Conservation (phyloP, 1,140 invertebrate genomes). For the Planococcus citri region DNA sequence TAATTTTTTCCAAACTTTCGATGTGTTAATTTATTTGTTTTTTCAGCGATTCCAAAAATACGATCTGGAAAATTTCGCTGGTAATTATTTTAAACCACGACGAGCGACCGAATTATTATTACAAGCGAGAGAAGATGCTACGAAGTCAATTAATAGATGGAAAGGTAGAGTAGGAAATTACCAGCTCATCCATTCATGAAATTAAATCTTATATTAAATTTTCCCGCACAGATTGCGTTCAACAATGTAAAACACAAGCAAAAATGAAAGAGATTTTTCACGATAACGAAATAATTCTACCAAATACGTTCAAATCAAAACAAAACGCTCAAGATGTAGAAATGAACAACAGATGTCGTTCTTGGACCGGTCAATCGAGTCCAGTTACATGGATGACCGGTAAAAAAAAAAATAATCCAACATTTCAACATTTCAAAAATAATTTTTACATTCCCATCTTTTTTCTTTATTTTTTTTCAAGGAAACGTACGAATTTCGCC, state of each 20-base stretch:
- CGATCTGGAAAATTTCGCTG: constrained; percentile 49
- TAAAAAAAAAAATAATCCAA: not conserved
- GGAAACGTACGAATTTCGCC: constrained; percentile 1
- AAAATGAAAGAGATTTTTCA: not conserved
- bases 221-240: not conserved
- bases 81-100: constrained; percentile 56
- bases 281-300: not conserved
- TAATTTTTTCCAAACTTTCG: too few species aligned
- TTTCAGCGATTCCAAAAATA: constrained; percentile 39
- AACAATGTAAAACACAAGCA: not conserved
- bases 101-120: constrained; percentile 45
- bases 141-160: constrained; percentile 39
- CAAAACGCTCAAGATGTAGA: constrained; percentile 4
- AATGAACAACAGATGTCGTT: constrained; percentile 1
- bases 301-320: not conserved
- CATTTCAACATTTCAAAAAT: too few species aligned
- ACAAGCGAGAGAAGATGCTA: constrained; percentile 36
- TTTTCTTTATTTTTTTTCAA: not conserved
- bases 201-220: too few species aligned
- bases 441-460: not conserved
- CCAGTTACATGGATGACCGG: constrained; percentile 8
- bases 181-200: too few species aligned
- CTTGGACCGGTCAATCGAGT: constrained; percentile 7
- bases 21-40: too few species aligned
- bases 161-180: constrained; percentile 33